Conservation (phyloP, 2,113 vertebrate species). For the Paedocypris sp. region DNA sequence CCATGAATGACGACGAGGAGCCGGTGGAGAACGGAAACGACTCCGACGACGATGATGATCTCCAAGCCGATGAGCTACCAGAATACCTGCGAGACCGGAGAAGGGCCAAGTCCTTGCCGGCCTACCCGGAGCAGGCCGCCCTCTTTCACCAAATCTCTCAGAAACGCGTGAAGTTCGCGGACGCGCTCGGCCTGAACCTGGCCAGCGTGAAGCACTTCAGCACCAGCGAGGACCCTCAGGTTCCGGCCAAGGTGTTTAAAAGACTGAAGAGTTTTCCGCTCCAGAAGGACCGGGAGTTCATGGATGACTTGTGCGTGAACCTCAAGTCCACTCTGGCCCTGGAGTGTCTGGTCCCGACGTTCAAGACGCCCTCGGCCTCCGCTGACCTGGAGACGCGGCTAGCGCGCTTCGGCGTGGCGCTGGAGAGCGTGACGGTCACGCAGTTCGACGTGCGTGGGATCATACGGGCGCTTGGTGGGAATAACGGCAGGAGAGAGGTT, state of each 20-base stretch:
- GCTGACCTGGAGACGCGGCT: slow-evolving; percentile 44
- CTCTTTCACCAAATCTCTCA: slow-evolving; percentile 32
- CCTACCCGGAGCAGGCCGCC: slow-evolving; percentile 37
- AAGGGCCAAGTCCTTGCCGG: slow-evolving; percentile 55
- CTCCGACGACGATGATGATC: slow-evolving; percentile 31
- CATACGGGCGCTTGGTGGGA: slow-evolving; percentile 49
- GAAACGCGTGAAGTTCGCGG: slow-evolving; percentile 82
- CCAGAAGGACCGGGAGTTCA: slow-evolving; percentile 35
- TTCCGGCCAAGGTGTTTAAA: slow-evolving; percentile 67
- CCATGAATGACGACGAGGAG: too few species aligned
- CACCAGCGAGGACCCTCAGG: slow-evolving; percentile 68
- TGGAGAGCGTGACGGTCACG: slow-evolving; percentile 56
- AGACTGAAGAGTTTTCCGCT: slow-evolving; percentile 58
- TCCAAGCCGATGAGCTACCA: slow-evolving; percentile 31
- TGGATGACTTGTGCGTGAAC: slow-evolving; percentile 30
- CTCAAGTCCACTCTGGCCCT: slow-evolving; percentile 24
- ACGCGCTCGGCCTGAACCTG: slow-evolving; percentile 72
- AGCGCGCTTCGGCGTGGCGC: slow-evolving; percentile 54
- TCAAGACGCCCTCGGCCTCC: slow-evolving; percentile 40
- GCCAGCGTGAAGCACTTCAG: slow-evolving; percentile 79
- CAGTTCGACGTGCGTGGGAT: slow-evolving; percentile 61
- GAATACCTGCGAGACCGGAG: slow-evolving; percentile 46
- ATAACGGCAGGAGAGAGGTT: slow-evolving; percentile 46
- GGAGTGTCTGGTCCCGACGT: slow-evolving; percentile 41
- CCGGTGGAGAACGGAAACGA: slow-evolving; percentile 41